Conservation (phyloP, 2,888 invertebrate genomes). For the Willowsia nigromaculata region DNA sequence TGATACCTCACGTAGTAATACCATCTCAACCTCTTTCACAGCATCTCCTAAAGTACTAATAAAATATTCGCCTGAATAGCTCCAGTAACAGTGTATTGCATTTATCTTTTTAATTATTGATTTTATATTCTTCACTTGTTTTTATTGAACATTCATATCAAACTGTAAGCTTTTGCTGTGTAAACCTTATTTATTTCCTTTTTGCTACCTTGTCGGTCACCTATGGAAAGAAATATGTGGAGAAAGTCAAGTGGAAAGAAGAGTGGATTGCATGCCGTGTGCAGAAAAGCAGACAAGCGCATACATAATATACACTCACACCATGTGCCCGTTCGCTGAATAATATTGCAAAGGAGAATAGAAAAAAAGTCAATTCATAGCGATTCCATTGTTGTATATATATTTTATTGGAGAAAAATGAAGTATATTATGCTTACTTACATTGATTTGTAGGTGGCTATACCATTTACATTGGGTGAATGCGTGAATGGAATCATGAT, state of each 20-base stretch:
- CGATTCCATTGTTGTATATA: not conserved
- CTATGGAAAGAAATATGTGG: not conserved
- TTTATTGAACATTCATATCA: too few relatives aligned
- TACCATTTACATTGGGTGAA: conserved; percentile 9
- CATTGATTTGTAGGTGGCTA: not conserved
- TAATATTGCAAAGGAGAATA: not conserved
- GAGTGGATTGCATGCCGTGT: conserved; percentile 41
- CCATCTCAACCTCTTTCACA: not conserved
- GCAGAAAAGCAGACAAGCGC: conserved; percentile 25
- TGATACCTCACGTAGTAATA: not conserved
- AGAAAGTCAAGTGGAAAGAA: conserved; percentile 11
- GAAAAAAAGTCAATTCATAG: not conserved
- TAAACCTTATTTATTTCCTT: not conserved
- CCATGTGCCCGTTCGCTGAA: not conserved
- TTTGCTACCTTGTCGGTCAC: conserved; percentile 52
- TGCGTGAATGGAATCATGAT: conserved; percentile 61
- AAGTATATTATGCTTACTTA: not conserved
- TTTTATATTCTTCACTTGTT: not conserved
- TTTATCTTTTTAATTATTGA: conserved; percentile 27
- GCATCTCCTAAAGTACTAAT: not conserved
- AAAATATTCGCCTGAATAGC: not conserved
- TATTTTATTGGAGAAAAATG: conserved; percentile 11
- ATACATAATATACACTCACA: not conserved
- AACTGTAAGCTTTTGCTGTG: not conserved
- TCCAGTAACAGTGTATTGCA: not conserved